Conservation (phyloP, 2,888 invertebrate genomes). For the Aphidoletes aphidimyza region DNA sequence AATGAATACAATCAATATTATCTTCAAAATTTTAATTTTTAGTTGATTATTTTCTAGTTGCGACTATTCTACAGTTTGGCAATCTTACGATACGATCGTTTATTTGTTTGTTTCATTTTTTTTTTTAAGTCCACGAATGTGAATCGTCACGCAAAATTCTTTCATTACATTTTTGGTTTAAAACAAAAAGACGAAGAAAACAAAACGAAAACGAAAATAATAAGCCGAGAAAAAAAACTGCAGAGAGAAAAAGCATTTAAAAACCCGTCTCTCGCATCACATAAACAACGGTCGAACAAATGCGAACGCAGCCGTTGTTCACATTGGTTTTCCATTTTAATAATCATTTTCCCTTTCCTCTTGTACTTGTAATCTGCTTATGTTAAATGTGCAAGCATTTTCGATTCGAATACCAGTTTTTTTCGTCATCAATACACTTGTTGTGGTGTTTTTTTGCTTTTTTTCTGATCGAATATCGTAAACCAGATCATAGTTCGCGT, state of each 20-base stretch:
- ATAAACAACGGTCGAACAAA: background rate
- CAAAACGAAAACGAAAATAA: background rate
- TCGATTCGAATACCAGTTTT: background rate
- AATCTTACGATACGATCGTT: too few relatives aligned
- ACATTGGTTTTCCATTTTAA: background rate
- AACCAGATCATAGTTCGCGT: constrained; percentile 26
- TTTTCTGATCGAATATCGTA: background rate
- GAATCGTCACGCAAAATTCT: background rate
- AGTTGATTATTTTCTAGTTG: too few relatives aligned
- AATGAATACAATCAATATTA: too few relatives aligned
- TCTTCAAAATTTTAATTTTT: too few relatives aligned
- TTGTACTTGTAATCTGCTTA: background rate
- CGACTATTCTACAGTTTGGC: too few relatives aligned
- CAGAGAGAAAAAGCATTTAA: background rate
- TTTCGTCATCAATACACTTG: background rate
- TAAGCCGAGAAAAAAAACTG: background rate
- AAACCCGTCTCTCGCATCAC: background rate
- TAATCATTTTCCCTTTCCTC: constrained; percentile 5
- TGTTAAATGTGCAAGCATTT: background rate
- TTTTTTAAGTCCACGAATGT: background rate
- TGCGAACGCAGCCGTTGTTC: background rate
- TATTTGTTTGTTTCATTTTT: background rate
- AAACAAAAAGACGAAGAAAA: too few relatives aligned
- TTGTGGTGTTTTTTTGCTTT: background rate
- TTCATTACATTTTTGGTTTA: too few relatives aligned